These are phyloP conservation scores for Chlorops oryzae DNA, from an alignment of 1,140 invertebrate species.

Conservation along the genomic window DNA sequence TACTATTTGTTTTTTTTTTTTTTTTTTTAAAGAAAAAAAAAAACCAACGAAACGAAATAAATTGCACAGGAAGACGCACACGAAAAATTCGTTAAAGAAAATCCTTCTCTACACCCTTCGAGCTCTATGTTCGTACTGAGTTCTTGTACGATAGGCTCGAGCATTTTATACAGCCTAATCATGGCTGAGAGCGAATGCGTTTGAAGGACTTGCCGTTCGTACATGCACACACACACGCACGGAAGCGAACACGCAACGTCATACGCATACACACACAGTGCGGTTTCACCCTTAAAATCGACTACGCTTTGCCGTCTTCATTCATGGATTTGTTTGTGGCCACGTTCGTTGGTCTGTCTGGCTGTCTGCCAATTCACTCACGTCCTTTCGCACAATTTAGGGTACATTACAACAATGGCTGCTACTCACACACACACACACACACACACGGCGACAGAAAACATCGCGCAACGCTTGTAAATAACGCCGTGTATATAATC, in stretches of 20 bases:
- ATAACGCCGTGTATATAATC: too few relatives aligned
- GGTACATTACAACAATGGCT: conserved; percentile 31
- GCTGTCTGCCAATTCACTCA: conserved; percentile 17
- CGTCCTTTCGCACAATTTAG: conserved; percentile 19
- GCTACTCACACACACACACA: conserved; percentile 28
- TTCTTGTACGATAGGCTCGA: too few relatives aligned
- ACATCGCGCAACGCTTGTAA: conserved; percentile 5
- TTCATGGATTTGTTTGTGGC: conserved; percentile 40
- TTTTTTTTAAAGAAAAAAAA: conserved; percentile 1
- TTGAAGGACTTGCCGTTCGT: conserved; percentile 4
- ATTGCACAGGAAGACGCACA: too few relatives aligned
- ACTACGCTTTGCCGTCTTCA: conserved; percentile 23
- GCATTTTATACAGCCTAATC: too few relatives aligned
- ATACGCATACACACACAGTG: too few relatives aligned
- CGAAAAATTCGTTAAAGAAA: background rate
- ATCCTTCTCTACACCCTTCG: conserved; percentile 12
- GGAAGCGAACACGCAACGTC: background rate
- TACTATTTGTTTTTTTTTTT: background rate
- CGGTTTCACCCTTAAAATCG: too few relatives aligned
- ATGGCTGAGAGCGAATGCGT: too few relatives aligned
- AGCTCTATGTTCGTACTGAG: too few relatives aligned
- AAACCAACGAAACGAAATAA: too few relatives aligned
- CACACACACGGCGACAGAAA: conserved; percentile 15
- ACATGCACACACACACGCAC: background rate
- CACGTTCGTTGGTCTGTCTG: conserved; percentile 3